A percentile compares a stretch with the other conserved stretches of the same genome.
Evolutionary conservation across 2,113 vertebrate species (phyloP).

Genomic region (Sylvia atricapilla): DNA sequence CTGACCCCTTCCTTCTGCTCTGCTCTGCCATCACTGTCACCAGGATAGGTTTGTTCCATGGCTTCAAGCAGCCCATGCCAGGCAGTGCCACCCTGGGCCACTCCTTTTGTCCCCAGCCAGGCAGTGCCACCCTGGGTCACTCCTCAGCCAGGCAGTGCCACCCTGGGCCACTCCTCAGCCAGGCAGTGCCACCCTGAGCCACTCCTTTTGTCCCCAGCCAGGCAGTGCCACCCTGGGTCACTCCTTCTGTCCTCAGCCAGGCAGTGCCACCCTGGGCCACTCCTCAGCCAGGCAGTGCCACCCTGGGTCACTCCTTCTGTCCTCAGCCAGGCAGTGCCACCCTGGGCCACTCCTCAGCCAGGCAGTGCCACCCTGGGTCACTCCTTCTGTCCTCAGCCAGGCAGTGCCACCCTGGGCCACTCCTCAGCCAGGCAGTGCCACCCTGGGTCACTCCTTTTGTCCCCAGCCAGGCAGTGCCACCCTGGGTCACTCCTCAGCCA

Average conservation of each 20-base stretch:
- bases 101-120: neutral
- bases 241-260: neutral
- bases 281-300: neutral
- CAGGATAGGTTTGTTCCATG: fast-evolving
- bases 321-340: neutral
- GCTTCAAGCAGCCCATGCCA: fast-evolving
- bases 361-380: neutral
- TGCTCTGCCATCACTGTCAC: neutral
- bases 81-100: neutral
- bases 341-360: neutral
- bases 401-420: neutral
- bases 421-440: neutral
- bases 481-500: neutral
- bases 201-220: neutral
- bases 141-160: neutral
- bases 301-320: neutral
- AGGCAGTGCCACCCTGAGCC: neutral
- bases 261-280: neutral
- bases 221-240: too few relatives aligned
- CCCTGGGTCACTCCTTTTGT: neutral
- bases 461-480: neutral
- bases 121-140: neutral
- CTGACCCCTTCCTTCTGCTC: neutral
- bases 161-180: neutral
- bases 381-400: neutral